Conservation (phyloP, 2,113 vertebrate species). For the Hydrolagus affinis region DNA sequence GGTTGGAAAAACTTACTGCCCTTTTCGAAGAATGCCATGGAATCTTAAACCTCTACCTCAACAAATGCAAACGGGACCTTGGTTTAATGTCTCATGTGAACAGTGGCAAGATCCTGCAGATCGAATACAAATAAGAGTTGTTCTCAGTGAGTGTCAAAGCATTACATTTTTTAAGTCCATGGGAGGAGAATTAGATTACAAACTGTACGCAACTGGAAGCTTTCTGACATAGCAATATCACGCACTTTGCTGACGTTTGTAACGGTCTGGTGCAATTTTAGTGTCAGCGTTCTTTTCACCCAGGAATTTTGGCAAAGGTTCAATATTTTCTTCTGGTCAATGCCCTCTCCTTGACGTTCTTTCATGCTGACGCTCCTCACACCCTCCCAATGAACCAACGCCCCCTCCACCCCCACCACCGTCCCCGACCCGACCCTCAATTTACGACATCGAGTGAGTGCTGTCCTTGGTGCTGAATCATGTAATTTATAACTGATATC, state of each 20-base stretch:
- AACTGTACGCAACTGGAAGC: too few relatives aligned
- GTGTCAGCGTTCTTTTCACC: neutral
- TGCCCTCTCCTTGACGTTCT: constrained; percentile 39
- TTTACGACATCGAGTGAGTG: constrained; percentile 24
- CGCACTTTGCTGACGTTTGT: neutral
- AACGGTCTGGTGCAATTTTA: neutral
- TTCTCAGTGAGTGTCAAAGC: neutral
- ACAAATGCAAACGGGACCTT: too few relatives aligned
- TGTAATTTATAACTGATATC: constrained; percentile 61
- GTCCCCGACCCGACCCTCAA: constrained; percentile 11
- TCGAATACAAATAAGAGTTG: neutral
- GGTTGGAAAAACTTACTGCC: too few relatives aligned
- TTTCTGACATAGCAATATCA: neutral
- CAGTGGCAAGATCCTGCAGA: neutral
- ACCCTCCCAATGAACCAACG: neutral
- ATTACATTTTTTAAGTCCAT: neutral
- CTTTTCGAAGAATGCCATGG: too few relatives aligned
- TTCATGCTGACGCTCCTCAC: constrained; percentile 34
- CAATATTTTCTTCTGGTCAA: neutral
- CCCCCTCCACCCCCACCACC: constrained; percentile 18
- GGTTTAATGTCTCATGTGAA: too few relatives aligned
- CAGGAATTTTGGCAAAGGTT: neutral
- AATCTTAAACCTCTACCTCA: too few relatives aligned
- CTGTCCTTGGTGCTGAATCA: constrained; percentile 48
- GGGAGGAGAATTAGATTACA: neutral